Base-by-base conservation (phyloP, 64 coral and sea anemone species). In the Montipora sp. region DNA sequence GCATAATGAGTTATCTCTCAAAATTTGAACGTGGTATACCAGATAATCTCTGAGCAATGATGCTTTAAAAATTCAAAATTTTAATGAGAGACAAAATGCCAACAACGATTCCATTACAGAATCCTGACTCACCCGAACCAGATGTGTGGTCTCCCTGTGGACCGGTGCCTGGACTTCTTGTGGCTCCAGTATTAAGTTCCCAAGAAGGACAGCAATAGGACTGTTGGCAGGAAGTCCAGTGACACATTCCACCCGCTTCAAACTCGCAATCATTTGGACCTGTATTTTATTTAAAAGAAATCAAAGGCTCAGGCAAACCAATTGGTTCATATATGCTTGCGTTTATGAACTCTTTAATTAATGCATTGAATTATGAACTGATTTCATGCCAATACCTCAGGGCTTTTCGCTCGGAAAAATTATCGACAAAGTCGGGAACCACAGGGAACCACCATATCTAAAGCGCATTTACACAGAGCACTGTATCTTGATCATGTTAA, bases 241-340 rank as follows among this genome's bases (percentile, higher is more conserved):
- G 20, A 27, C 91, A 93, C 58, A 44, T 79, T 27, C 58, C 55
- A 22, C 59, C 83, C 13, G 59, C 75, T 44, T 87, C 84, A 88
- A 93, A 93, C 75, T 93, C 91, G 71, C 91, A 93, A 59, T 93
- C 91, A 24, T 88, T 48, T 68, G 91, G 91, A 48, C 91, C 91
- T 93, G 11, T 55, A 60, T 63, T 15, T 4, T 11, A 15, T 63
- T 63, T 3, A 8, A 63, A 10, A 55, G 5, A 7, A 55, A 10
- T 10, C 5, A 7, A 5, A 55, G 2, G 5, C 51, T 7, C 8
- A 63, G 3, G 59, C 59, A 15, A 3, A 63, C 13, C 59, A 12
- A 63, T 63, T 63, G 59, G 14, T 63, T 55, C 51, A 27, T 27
- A 27, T 55, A 55, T 55, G 51, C 51, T 8, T 14, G 59, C 59